phyloP scores from a whole-genome alignment of 2,113 vertebrate species.

The Glareola pratincola region DNA sequence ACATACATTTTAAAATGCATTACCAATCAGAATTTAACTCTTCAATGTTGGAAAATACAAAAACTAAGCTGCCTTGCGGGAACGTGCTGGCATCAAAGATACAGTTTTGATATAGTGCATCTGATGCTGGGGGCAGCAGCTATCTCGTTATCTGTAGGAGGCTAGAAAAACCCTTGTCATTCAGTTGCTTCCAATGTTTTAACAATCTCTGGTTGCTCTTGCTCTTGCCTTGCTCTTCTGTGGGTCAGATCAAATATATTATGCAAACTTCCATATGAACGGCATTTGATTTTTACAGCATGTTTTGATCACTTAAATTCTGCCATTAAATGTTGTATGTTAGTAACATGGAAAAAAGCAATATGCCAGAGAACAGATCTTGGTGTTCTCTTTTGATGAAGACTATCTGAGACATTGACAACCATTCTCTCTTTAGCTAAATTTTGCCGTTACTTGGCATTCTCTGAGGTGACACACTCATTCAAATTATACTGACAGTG shows the following conservation, averaged over 20 bases:
- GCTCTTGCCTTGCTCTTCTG: neutral
- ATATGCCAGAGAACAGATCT: neutral
- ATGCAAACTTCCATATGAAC: neutral
- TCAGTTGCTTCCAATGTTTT: neutral
- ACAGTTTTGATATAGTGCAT: neutral
- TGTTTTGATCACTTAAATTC: neutral
- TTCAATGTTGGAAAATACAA: neutral
- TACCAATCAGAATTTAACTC: neutral
- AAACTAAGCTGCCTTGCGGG: neutral
- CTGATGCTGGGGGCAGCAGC: neutral
- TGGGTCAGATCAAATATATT: neutral
- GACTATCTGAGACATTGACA: neutral
- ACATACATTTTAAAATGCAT: neutral
- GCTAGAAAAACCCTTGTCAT: neutral
- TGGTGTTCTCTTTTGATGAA: neutral
- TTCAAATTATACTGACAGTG: neutral
- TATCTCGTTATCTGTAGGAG: neutral
- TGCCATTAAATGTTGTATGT: neutral
- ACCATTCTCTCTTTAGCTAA: neutral
- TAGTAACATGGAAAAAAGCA: neutral
- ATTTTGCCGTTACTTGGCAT: neutral
- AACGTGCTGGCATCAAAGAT: neutral
- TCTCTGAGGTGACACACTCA: neutral
- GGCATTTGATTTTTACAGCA: neutral
- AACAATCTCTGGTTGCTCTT: neutral